Base-by-base conservation (phyloP, 2,797 vertebrate genomes). In the Triplophysa bombifrons region DNA sequence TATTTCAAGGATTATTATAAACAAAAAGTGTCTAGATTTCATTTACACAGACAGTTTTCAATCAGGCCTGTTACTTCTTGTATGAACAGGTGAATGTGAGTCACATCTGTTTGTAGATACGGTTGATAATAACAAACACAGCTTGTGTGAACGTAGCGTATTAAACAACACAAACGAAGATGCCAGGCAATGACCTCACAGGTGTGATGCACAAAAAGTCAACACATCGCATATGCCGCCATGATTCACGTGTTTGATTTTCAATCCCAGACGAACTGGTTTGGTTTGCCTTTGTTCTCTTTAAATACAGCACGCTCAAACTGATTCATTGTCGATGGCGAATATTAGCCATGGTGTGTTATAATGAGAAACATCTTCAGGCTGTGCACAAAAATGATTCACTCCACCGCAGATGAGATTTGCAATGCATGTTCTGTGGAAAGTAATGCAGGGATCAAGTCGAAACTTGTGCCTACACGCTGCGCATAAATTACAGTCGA, bases 291-390 rank as follows among this genome's bases (percentile, higher is more conserved):
- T 65, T 79, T 72, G 69, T 79, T 79, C 69, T 72, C 25, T 56
- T 72, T 79, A 71, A 72, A 70, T 70, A 25, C 30, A 27, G 46
- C 58, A 55, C 46, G 63, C 60, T 34, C 50, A 13, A 80, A 72
- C 30, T 44, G 44, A 80, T 68, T 27, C 51, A 70, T 50, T 34
- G 63, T 74, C 38, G 60, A 8, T 64, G 41, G 48, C 48, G 58
- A 63, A 81, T 68, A 72, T 80, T 58, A 58, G 46, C 67, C 53
- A n/a, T 63, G 55, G 73, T 78, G 53, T 34, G 67, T 77, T 61
- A 72, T 76, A 79, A 72, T 12, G 53, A 84, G 68, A 79, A 68
- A 66, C 74, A 76, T 83, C 77, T 79, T 72, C 44, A 75, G 77
- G 77, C 77, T 64, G 41, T 51, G 71, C 51, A 68, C 38, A 67